Base-by-base conservation (phyloP, 2,113 vertebrate species). In the Scomber scombrus region DNA sequence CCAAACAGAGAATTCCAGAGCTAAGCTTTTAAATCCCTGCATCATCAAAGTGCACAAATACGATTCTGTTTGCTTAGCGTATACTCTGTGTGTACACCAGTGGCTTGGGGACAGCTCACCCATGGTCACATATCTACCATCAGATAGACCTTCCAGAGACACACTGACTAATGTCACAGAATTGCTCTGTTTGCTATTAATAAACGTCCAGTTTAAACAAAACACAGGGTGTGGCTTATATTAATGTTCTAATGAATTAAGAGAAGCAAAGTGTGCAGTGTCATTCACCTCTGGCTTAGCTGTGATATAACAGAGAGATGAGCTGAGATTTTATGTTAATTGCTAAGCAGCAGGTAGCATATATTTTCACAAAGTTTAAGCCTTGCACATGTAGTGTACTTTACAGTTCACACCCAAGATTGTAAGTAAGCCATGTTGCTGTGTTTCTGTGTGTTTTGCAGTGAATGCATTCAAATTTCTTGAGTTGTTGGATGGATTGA, bases 41-140 rank as follows among this genome's bases (percentile, higher is more conserved):
- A 88, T 92, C 91, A 90, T 90, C 88, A 89, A 89, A 88, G 90
- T 90, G 90, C 88, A 90, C 92, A 91, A 89, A 89, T 85, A 92
- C 58, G 12, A 84, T 86, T 88, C 85, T 93, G 89, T 91, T 93
- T 93, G 91, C 81, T 90, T 91, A 82, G 86, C 56, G 67, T 82
- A 40, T 64, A 45, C 71, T 80, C 60, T 79, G 86, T 86, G 72
- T 90, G 85, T 80, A 62, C 58, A 55, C 51, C 81, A 64, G 71
- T 58, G 51, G 87, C 76, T 75, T 54, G 79, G 85, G 83, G 75
- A 69, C 80, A 57, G 77, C 78, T 86, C 67, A 15, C 31, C 60
- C 67, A 72, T 63, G 10, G 82, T 60, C 60, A 69, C 70, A 85
- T 70, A 78, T 80, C 54, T 45, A 31, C 64, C 67, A 23, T 68